Conservation (phyloP, 2,888 invertebrate genomes). For the Noctua pronuba region DNA sequence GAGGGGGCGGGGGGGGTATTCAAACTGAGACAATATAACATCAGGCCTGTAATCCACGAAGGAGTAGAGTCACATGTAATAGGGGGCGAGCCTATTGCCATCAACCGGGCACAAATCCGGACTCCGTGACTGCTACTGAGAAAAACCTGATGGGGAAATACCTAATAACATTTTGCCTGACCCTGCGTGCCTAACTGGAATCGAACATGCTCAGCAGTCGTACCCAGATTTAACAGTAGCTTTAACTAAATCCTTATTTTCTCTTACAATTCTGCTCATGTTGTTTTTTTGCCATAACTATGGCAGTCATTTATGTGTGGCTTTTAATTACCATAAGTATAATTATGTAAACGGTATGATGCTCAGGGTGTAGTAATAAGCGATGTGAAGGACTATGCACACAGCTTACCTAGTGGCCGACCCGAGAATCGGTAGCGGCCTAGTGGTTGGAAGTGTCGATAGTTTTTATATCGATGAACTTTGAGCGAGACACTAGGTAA, state of each 20-base stretch:
- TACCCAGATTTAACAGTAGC: not conserved
- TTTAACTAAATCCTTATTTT: not conserved
- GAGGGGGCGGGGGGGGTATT: too few relatives aligned
- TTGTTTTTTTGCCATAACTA: not conserved
- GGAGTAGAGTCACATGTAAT: not conserved
- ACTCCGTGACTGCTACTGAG: not conserved
- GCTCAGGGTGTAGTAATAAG: conserved; percentile 31
- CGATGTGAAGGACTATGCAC: conserved; percentile 46
- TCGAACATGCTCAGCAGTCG: not conserved
- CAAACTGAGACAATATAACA: not conserved
- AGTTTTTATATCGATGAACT: conserved; percentile 9
- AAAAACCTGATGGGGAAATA: not conserved
- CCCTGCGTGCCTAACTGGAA: too few relatives aligned
- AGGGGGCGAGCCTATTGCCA: not conserved
- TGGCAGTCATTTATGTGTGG: not conserved
- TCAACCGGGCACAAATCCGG: not conserved
- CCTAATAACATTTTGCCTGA: not conserved
- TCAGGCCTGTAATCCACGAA: too few relatives aligned
- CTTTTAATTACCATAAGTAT: conserved; percentile 9
- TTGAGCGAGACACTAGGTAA: not conserved
- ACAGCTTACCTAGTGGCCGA: conserved; percentile 46
- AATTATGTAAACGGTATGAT: not conserved
- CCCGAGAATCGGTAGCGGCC: conserved; percentile 11
- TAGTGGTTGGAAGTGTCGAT: conserved; percentile 45
- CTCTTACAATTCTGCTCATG: not conserved